Conservation (phyloP, 1,140 invertebrate species). For the Lineus longissimus region DNA sequence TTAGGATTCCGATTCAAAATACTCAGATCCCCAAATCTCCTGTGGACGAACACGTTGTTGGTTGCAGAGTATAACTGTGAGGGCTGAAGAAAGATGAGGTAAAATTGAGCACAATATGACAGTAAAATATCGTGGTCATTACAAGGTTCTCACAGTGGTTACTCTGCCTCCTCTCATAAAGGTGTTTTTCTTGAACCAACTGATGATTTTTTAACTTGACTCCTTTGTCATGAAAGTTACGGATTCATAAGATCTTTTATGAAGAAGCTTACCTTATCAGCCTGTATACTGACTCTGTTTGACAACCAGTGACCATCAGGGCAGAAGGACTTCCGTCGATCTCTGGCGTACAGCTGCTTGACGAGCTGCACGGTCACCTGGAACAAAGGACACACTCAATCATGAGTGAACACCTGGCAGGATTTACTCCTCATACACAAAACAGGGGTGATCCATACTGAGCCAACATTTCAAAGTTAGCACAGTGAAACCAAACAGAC, state of each 20-base stretch:
- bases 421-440: too few relatives aligned
- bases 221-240: too few relatives aligned
- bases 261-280: conserved; percentile 40
- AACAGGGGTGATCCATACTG: too few relatives aligned
- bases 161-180: too few relatives aligned
- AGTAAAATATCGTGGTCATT: too few relatives aligned
- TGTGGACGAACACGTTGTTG: conserved; percentile 32
- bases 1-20: conserved; percentile 20
- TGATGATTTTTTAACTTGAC: too few relatives aligned
- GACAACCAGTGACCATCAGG: conserved; percentile 74
- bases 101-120: not conserved
- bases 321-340: conserved; percentile 73
- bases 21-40: conserved; percentile 40
- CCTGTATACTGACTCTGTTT: conserved; percentile 64
- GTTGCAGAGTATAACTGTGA: conserved; percentile 42
- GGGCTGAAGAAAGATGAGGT: conserved; percentile 27
- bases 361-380: conserved; percentile 69
- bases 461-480: too few relatives aligned
- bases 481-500: too few relatives aligned
- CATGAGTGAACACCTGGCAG: too few relatives aligned
- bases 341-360: conserved; percentile 76
- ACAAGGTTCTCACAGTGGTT: too few relatives aligned
- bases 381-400: conserved; percentile 6
- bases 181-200: too few relatives aligned
- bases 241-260: too few relatives aligned